Evolutionary conservation across 2,113 vertebrate genomes (phyloP), one percentile per base, ranked within the genome.

Genomic region (Rhinoderma darwinii): DNA sequence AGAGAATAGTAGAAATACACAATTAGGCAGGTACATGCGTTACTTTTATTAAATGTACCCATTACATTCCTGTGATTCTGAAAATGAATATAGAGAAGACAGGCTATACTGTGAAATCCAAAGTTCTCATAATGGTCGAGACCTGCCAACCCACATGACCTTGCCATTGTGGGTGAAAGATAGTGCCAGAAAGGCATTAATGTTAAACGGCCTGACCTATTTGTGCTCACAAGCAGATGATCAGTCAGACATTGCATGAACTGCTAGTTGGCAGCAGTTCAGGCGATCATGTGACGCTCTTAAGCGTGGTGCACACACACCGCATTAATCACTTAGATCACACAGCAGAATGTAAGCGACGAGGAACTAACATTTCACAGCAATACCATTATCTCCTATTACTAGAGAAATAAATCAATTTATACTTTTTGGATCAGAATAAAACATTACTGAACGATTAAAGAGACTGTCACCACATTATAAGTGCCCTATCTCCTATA

Each of bases 191-290:
- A n/a, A 22, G 86, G 89, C 86, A 89, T 90, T 90, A 91, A 88
- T 72, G 41, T 72, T 72, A 72, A 41, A 72, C 66, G 73, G 56
- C 68, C 75, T 91, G 90, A 91, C 90, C 91, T 78, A 90, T 90
- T 89, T 91, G 89, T 0, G 0, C 82, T 89, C 77, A 88, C 91
- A 90, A 91, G 86, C 18, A 92, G 89, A 89, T 88, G 87, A 91
- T 89, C 88, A 72, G 68, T 41, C 68, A 90, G 84, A 87, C 88
- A 89, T 86, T 85, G 89, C 81, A 84, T 81, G 73, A 84, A 63
- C 84, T 84, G 41, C 87, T 88, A 51, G 84, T 77, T 72, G 74
- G 89, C 86, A 88, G 87, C 75, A 90, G 84, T 54, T 86, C 86
- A 87, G 56, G 47, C 22, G 15, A 81, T 86, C 73, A 90, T 84